Base-by-base conservation (phyloP, 2,113 vertebrate species). In the Sialia sialis region DNA sequence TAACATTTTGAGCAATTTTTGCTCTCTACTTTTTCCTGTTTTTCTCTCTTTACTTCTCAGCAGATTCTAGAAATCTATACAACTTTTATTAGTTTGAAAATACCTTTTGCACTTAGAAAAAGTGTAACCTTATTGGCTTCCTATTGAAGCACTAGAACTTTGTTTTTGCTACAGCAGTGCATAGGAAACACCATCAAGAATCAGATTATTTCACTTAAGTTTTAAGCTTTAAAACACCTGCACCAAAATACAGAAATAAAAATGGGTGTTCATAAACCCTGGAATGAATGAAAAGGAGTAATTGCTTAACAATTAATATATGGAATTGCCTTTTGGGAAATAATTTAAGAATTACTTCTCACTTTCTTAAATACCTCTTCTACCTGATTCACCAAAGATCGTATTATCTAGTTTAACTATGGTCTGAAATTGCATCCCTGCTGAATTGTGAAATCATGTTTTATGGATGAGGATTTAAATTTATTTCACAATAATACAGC, bases 401-500 rank as follows among this genome's bases (percentile, higher is more conserved):
- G 2, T 87, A 36, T 73, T 88, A 64, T 23, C 32, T 59, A 19
- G 56, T 92, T 87, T 30, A 89, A 36, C 52, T 56, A 23, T 0
- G 1, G 64, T 84, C 69, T 94, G 66, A 89, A 89, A 76, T 84
- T 63, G 20, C 39, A 87, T 64, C 32, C 38, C 44, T 58, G 32
- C 54, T 87, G 52, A 92, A 74, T 43, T 87, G 25, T 56, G 66
- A 92, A 89, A 59, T 75, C 36, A 16, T 84, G 46, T 64, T 93
- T 90, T 96, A 68, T 76, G 62, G 83, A 94, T 72, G 41, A 94
- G 44, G 22, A 79, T 91, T 91, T 89, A 44, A 64, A 60, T 75
- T 87, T 76, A 39, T 82, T 87, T 84, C 49, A 38, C 55, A 91
- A 48, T 70, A 78, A 85, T 85, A 41, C 16, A 69, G 27, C 38